Evolutionary conservation across 2,888 invertebrate genomes (phyloP).

Genomic region (Pelosia muscerda): DNA sequence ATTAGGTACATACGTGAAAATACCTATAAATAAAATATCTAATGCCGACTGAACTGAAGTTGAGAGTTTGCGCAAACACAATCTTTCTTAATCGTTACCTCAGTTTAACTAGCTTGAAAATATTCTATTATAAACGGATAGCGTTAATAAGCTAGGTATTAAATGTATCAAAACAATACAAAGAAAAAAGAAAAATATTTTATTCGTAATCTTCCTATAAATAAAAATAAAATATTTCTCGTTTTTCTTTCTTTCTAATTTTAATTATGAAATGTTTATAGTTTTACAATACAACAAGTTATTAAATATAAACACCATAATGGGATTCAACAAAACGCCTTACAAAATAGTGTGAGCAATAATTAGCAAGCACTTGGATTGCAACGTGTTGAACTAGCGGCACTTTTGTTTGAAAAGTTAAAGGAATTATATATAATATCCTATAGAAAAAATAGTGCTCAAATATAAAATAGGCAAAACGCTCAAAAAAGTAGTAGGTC

Average conservation of each 20-base stretch:
- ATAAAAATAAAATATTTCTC: too few species aligned
- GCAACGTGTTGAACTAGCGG: not conserved
- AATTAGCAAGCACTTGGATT: not conserved
- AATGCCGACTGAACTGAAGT: too few species aligned
- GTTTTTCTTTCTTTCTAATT: too few species aligned
- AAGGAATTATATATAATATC: not conserved
- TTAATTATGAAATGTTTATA: not conserved
- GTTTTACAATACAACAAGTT: not conserved
- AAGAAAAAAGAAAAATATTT: too few species aligned
- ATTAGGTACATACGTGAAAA: too few species aligned
- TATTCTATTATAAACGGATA: too few species aligned
- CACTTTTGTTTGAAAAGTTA: not conserved
- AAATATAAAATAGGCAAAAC: not conserved
- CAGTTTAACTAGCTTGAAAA: too few species aligned
- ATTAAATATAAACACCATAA: not conserved
- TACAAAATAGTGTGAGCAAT: constrained; percentile 8
- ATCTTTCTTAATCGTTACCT: too few species aligned
- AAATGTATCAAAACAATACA: not conserved
- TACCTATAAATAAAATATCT: too few species aligned
- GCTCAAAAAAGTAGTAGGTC: too few species aligned
- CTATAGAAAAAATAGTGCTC: not conserved
- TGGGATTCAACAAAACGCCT: not conserved
- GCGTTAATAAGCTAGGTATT: not conserved
- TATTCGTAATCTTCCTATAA: too few species aligned
- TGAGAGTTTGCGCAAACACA: too few species aligned